phyloP scores from a whole-genome alignment of 2,797 vertebrate species.

The Echeneis naucrates region DNA sequence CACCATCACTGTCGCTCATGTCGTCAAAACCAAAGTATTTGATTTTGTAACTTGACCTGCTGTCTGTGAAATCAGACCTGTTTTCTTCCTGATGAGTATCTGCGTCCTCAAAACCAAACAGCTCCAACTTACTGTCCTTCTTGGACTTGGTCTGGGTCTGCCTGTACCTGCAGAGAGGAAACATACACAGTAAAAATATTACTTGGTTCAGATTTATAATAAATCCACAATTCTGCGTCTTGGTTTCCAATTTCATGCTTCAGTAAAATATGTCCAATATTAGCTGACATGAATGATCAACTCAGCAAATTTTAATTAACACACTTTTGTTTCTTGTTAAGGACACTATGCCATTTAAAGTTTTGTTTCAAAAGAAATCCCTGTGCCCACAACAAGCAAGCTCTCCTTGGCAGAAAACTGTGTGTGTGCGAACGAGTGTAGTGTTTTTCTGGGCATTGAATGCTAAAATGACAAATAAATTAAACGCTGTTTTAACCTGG shows the following conservation, averaged over 20 bases:
- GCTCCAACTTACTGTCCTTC: conserved; percentile 92
- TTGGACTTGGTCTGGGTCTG: conserved; percentile 91
- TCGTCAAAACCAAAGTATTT: conserved; percentile 99
- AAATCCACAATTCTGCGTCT: neutral
- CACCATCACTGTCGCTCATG: conserved; percentile 93
- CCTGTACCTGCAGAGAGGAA: conserved; percentile 80
- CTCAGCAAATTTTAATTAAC: neutral
- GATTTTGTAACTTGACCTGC: conserved; percentile 95
- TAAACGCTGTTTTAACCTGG: neutral
- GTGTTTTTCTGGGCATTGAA: neutral
- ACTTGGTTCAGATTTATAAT: too few relatives aligned
- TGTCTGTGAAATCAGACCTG: conserved; percentile 75
- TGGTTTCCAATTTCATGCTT: neutral
- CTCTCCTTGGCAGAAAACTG: too few relatives aligned
- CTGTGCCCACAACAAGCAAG: too few relatives aligned
- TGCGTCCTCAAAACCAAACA: conserved; percentile 94
- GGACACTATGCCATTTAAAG: conserved; percentile 8
- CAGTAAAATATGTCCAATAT: neutral
- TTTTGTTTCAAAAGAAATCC: neutral
- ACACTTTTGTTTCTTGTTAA: neutral
- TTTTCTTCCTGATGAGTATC: conserved; percentile 86
- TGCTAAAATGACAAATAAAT: neutral
- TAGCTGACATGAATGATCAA: neutral
- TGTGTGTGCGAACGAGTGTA: too few relatives aligned
- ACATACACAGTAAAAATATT: fast-evolving